Evolutionary conservation across 2,113 vertebrate species (phyloP).

Genomic region (Diadophis punctatus): DNA sequence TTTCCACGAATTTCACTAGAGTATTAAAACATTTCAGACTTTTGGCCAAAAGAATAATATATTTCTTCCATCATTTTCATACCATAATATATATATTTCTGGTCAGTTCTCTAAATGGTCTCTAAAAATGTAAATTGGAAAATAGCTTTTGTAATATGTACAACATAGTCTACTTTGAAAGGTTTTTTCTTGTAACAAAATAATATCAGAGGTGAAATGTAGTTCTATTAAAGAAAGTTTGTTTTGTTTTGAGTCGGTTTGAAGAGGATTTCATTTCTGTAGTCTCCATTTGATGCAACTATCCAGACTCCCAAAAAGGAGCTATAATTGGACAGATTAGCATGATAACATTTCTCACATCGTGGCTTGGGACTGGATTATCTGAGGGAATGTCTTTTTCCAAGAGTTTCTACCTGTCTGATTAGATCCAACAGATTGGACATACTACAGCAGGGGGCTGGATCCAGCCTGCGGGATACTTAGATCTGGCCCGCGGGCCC

Average conservation of each 20-base stretch:
- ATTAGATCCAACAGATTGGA: too few species aligned
- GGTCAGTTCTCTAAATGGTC: background rate
- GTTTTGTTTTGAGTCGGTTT: conserved; percentile 5
- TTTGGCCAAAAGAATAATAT: background rate
- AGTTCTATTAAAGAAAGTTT: conserved; percentile 15
- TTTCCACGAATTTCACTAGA: background rate
- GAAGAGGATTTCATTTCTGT: conserved; percentile 14
- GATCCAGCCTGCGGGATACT: too few species aligned
- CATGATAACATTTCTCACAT: background rate
- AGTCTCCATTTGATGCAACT: conserved; percentile 10
- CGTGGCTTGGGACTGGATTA: background rate
- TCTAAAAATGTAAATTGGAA: background rate
- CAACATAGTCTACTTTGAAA: background rate
- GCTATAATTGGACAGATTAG: background rate
- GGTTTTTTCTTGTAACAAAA: background rate
- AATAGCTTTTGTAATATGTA: background rate
- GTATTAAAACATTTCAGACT: background rate
- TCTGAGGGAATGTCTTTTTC: background rate
- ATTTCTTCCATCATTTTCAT: background rate
- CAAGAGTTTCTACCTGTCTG: background rate
- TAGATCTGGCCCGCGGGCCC: too few species aligned
- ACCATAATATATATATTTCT: background rate
- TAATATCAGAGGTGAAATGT: conserved; percentile 1
- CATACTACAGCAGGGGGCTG: too few species aligned
- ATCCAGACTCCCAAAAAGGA: background rate